These are phyloP conservation scores for Toxotes jaculatrix DNA, from an alignment of 2,113 vertebrate species.

Conservation along the genomic window DNA sequence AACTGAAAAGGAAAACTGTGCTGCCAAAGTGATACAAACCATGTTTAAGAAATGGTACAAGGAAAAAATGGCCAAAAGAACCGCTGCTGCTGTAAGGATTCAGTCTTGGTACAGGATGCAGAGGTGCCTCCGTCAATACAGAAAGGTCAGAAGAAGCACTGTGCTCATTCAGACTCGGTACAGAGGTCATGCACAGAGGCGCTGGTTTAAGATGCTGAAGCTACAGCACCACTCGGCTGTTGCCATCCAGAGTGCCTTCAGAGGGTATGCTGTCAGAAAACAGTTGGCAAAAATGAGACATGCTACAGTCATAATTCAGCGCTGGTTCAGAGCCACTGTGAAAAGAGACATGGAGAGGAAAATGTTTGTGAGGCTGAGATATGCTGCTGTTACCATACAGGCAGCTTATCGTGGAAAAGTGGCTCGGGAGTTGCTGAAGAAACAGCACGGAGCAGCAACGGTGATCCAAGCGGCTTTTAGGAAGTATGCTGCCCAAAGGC, in stretches of 20 bases:
- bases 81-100: slow-evolving; percentile 84
- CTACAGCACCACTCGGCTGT: slow-evolving; percentile 79
- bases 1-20: slow-evolving; percentile 73
- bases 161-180: slow-evolving; percentile 87
- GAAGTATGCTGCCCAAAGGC: slow-evolving; percentile 71
- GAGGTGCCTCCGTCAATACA: slow-evolving; percentile 65
- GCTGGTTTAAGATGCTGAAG: slow-evolving; percentile 67
- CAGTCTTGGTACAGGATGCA: slow-evolving; percentile 89
- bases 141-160: slow-evolving; percentile 65
- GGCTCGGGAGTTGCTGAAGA: slow-evolving; percentile 78
- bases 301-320: slow-evolving; percentile 86
- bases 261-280: slow-evolving; percentile 78
- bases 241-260: slow-evolving; percentile 88
- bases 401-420: slow-evolving; percentile 84
- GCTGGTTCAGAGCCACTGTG: slow-evolving; percentile 84
- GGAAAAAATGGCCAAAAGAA: slow-evolving; percentile 64
- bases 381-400: slow-evolving; percentile 86
- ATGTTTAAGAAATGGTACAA: slow-evolving; percentile 85
- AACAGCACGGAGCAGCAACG: slow-evolving; percentile 77
- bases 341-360: slow-evolving; percentile 60
- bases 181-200: slow-evolving; percentile 80
- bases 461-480: slow-evolving; percentile 88
- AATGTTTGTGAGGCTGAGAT: slow-evolving; percentile 78
- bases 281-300: slow-evolving; percentile 69
- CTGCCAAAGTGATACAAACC: slow-evolving; percentile 84